A percentile compares a stretch with the other conserved stretches of the same genome.
Conservation (phyloP, 2,888 invertebrate species). For the Luffia ferchaultella region DNA sequence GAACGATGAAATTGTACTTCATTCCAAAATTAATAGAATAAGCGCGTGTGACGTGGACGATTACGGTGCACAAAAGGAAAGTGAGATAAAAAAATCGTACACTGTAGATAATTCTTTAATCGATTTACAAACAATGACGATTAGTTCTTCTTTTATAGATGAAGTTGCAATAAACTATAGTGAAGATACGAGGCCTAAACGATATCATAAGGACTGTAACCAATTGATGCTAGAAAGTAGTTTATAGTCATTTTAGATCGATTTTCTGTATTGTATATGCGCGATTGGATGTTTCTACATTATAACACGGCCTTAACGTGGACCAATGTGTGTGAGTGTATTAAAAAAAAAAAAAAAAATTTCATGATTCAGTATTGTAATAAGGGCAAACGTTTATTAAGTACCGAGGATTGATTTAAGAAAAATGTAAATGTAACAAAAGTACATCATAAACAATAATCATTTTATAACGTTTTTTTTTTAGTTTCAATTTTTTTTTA, state of each 20-base stretch:
- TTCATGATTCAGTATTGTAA: neutral
- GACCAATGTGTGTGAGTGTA: slow-evolving; percentile 2
- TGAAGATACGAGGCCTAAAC: slow-evolving; percentile 6
- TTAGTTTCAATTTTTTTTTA: no score
- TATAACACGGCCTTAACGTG: slow-evolving; percentile 4
- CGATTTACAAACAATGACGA: slow-evolving; percentile 5
- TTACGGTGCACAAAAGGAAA: neutral
- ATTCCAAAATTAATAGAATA: slow-evolving; percentile 40
- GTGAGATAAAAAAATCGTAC: slow-evolving; percentile 3
- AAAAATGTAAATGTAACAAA: no score
- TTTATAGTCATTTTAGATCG: neutral
- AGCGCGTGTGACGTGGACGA: slow-evolving; percentile 3
- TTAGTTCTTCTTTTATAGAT: neutral
- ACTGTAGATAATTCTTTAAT: slow-evolving; percentile 9
- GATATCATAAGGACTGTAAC: slow-evolving; percentile 19
- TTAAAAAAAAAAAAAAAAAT: neutral
- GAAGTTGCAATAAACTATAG: neutral
- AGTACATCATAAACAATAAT: no score
- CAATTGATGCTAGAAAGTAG: slow-evolving; percentile 14
- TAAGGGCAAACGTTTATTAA: no score
- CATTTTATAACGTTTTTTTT: no score
- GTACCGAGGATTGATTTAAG: no score
- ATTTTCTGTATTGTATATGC: neutral
- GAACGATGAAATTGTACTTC: slow-evolving; percentile 29
- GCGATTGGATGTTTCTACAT: neutral